These are phyloP conservation scores for Bimastos eiseni DNA, from an alignment of 2,888 invertebrate genomes.

Conservation along the genomic window DNA sequence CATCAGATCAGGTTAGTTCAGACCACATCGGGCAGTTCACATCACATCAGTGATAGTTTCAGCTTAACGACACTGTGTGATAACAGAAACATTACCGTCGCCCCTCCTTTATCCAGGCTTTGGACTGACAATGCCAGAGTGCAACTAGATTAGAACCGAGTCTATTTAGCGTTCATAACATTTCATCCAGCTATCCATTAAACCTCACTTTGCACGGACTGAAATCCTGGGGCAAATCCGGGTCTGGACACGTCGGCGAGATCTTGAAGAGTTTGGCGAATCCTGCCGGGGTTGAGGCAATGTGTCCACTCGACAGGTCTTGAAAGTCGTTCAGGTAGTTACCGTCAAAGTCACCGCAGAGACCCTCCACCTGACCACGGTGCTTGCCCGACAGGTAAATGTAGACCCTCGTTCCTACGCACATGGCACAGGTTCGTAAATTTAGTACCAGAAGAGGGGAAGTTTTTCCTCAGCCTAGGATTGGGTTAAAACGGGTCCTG, in stretches of 20 bases:
- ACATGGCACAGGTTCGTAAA: neutral
- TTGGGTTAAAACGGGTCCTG: neutral
- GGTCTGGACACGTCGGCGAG: slow-evolving; percentile 40
- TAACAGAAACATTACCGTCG: too few species aligned
- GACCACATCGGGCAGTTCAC: too few species aligned
- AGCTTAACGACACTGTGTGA: too few species aligned
- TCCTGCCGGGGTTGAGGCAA: slow-evolving; percentile 40
- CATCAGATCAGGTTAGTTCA: too few species aligned
- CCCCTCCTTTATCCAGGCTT: too few species aligned
- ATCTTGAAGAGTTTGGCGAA: slow-evolving; percentile 44
- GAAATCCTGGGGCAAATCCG: slow-evolving; percentile 36
- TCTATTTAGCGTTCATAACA: neutral
- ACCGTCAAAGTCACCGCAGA: slow-evolving; percentile 88
- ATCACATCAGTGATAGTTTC: too few species aligned
- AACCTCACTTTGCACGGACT: slow-evolving; percentile 32
- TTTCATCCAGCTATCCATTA: neutral
- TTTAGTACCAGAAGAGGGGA: neutral
- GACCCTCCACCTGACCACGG: slow-evolving; percentile 70
- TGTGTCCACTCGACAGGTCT: slow-evolving; percentile 39
- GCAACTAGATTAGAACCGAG: too few species aligned
- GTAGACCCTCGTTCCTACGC: slow-evolving; percentile 75
- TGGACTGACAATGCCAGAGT: too few species aligned
- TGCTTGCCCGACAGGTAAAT: slow-evolving; percentile 67
- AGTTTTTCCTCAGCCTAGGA: neutral
- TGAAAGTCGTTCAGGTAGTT: slow-evolving; percentile 82